phyloP scores from a whole-genome alignment of 2,888 invertebrate genomes.

The Choreutis nemorana region DNA sequence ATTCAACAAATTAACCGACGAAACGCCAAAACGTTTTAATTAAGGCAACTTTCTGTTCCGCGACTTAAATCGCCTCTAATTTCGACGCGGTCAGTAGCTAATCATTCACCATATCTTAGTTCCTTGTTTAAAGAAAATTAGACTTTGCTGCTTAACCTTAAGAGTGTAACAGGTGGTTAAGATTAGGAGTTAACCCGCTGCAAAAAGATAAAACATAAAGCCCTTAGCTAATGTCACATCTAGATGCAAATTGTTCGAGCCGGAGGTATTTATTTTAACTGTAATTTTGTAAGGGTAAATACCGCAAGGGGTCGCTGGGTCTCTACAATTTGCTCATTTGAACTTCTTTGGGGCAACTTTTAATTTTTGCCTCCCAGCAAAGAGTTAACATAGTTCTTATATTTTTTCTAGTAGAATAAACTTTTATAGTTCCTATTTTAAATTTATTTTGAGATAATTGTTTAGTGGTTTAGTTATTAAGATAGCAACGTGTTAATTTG shows the following conservation, averaged over 20 bases:
- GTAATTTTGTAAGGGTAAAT: slow-evolving; percentile 51
- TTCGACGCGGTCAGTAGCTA: not conserved
- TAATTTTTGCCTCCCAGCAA: not conserved
- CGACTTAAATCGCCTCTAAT: not conserved
- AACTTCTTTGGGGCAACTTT: not conserved
- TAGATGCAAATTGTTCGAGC: slow-evolving; percentile 59
- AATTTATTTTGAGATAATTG: too few relatives aligned
- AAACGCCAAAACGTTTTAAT: too few relatives aligned
- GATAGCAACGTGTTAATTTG: too few relatives aligned
- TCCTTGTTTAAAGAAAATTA: slow-evolving; percentile 11
- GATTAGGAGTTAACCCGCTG: too few relatives aligned
- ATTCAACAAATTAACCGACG: too few relatives aligned
- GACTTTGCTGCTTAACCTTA: too few relatives aligned
- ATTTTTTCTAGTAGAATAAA: too few relatives aligned
- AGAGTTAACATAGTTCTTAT: too few relatives aligned
- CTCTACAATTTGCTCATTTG: too few relatives aligned
- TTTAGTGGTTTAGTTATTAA: too few relatives aligned
- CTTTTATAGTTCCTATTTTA: too few relatives aligned
- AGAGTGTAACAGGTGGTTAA: too few relatives aligned
- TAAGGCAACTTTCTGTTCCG: not conserved
- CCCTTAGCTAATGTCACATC: slow-evolving; percentile 53
- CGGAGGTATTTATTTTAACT: slow-evolving; percentile 54
- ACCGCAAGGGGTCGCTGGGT: slow-evolving; percentile 38
- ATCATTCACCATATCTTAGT: slow-evolving; percentile 11
- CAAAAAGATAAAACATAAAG: slow-evolving; percentile 34